These are phyloP conservation scores for Drosophila emarginata DNA, from an alignment of 2,888 invertebrate species.

Conservation along the genomic window DNA sequence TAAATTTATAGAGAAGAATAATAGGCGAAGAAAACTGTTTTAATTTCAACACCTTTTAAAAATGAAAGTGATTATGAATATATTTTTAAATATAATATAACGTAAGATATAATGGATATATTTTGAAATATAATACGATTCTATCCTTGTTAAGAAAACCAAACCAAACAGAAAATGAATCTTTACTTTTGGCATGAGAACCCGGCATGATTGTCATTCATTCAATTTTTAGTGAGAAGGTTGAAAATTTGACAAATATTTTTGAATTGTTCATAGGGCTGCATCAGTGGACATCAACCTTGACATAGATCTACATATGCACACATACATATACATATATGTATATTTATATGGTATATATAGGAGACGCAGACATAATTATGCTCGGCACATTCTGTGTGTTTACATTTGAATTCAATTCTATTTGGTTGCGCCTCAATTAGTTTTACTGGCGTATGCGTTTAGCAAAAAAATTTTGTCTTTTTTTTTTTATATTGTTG, in stretches of 20 bases:
- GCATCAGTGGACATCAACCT: constrained; percentile 16
- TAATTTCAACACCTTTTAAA: too few relatives aligned
- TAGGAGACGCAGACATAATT: constrained; percentile 33
- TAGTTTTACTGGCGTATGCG: constrained; percentile 68
- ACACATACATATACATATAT: not conserved
- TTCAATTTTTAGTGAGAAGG: constrained; percentile 9
- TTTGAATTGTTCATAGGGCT: constrained; percentile 13
- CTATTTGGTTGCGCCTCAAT: constrained; percentile 67
- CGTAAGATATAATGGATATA: too few relatives aligned
- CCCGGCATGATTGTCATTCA: not conserved
- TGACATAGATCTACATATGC: constrained; percentile 27
- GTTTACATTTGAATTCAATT: constrained; percentile 55
- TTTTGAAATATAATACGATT: too few relatives aligned
- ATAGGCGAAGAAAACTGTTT: too few relatives aligned
- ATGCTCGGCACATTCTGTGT: constrained; percentile 27
- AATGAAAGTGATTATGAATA: too few relatives aligned
- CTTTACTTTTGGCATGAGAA: too few relatives aligned
- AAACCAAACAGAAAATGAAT: too few relatives aligned
- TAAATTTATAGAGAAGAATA: too few relatives aligned
- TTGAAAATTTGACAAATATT: not conserved
- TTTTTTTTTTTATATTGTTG: constrained; percentile 14
- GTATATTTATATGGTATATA: not conserved
- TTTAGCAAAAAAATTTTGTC: constrained; percentile 26
- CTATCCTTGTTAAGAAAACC: too few relatives aligned
- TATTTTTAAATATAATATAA: too few relatives aligned